Evolutionary conservation across 1,140 invertebrate genomes (phyloP).

Genomic region (Musca vetustissima): DNA sequence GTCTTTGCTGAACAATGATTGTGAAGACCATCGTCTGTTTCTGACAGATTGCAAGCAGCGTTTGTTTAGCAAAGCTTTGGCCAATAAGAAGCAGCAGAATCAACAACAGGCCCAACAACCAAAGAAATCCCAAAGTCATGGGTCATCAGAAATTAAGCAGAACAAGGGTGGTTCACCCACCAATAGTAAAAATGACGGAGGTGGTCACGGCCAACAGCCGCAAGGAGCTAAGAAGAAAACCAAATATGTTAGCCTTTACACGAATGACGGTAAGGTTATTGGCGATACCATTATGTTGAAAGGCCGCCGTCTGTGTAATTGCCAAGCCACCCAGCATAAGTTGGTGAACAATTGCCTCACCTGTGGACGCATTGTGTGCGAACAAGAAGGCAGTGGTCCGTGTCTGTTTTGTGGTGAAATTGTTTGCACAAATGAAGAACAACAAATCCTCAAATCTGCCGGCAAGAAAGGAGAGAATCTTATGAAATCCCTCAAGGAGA

Average conservation of each 20-base stretch:
- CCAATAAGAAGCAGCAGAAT: conserved; percentile 43
- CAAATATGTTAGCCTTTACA: conserved; percentile 77
- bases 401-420: conserved; percentile 89
- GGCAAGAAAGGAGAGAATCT: conserved; percentile 71
- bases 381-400: conserved; percentile 94
- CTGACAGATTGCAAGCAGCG: conserved; percentile 65
- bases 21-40: conserved; percentile 67
- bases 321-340: conserved; percentile 87
- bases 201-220: neutral
- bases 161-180: neutral
- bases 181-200: conserved; percentile 27
- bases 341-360: conserved; percentile 91
- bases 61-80: conserved; percentile 54
- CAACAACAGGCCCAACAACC: neutral
- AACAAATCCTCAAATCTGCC: conserved; percentile 66
- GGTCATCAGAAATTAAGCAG: conserved; percentile 9
- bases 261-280: conserved; percentile 68
- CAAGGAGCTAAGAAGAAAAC: conserved; percentile 66
- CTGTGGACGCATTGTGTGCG: conserved; percentile 94
- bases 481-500: conserved; percentile 68
- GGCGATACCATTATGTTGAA: conserved; percentile 67
- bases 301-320: conserved; percentile 85
- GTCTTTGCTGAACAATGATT: conserved; percentile 66
- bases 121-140: conserved; percentile 15
- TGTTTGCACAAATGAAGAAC: conserved; percentile 77